Conservation (phyloP, 2,888 invertebrate species). For the Lysandra bellargus region DNA sequence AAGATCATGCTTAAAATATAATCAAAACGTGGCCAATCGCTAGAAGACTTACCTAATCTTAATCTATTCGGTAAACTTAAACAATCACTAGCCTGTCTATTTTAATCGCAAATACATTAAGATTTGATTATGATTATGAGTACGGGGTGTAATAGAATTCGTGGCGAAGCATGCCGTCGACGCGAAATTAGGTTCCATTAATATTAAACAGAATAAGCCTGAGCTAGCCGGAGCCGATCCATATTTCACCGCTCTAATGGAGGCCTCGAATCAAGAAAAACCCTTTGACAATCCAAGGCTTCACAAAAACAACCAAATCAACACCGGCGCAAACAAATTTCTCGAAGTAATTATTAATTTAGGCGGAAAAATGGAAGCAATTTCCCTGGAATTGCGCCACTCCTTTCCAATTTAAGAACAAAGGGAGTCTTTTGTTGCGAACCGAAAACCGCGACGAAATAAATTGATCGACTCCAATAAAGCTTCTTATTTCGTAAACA, state of each 20-base stretch:
- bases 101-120: not conserved
- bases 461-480: constrained; percentile 35
- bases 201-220: not conserved
- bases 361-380: constrained; percentile 23
- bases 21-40: not conserved
- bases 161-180: constrained; percentile 5
- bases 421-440: constrained; percentile 19
- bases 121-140: not conserved
- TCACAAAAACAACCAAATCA: constrained; percentile 15
- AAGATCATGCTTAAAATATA: not conserved
- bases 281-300: constrained; percentile 1
- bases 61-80: not conserved
- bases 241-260: not conserved
- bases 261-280: not conserved
- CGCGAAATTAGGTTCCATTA: not conserved
- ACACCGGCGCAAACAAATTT: constrained; percentile 18
- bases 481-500: constrained; percentile 34
- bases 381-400: not conserved
- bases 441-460: constrained; percentile 30
- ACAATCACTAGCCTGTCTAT: not conserved
- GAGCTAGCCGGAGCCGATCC: not conserved
- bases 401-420: constrained; percentile 15
- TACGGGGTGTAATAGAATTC: not conserved
- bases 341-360: constrained; percentile 18
- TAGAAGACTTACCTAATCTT: not conserved